phyloP scores from a whole-genome alignment of 1,140 invertebrate species.

The Euura lappo region DNA sequence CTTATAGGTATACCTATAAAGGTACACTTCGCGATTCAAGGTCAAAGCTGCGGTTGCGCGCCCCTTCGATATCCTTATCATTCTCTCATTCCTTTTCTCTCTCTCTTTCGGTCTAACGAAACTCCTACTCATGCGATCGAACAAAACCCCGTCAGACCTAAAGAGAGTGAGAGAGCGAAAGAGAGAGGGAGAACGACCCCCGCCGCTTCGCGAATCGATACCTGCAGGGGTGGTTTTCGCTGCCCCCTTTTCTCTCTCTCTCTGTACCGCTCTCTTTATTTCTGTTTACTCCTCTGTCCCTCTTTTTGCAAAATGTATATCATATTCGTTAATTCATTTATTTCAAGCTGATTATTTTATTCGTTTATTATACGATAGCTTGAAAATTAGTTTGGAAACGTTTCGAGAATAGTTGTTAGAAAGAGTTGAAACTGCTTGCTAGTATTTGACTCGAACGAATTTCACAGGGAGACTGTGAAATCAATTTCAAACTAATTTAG shows the following conservation, averaged over 20 bases:
- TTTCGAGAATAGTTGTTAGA: no score
- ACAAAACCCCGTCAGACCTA: background rate
- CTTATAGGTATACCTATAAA: no score
- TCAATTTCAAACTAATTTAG: no score
- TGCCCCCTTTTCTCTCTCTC: background rate
- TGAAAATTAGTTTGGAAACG: no score
- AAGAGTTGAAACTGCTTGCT: no score
- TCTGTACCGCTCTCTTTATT: background rate
- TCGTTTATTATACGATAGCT: no score
- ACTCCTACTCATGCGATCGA: background rate
- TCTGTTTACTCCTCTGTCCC: background rate
- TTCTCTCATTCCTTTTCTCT: background rate
- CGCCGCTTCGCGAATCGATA: background rate
- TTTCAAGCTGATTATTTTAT: no score
- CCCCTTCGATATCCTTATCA: background rate
- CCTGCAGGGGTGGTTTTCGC: background rate
- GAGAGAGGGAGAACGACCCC: background rate
- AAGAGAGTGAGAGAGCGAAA: no score
- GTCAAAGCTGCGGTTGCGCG: slow-evolving; percentile 1
- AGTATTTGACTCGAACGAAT: no score
- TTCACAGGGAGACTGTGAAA: no score
- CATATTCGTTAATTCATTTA: no score
- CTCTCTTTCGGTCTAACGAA: background rate
- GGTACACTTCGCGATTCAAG: background rate
- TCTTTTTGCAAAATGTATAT: background rate